Evolutionary conservation across 2,888 invertebrate species (phyloP), one percentile per base, ranked within the genome.

Genomic region (Hydrotaea diabolus): DNA sequence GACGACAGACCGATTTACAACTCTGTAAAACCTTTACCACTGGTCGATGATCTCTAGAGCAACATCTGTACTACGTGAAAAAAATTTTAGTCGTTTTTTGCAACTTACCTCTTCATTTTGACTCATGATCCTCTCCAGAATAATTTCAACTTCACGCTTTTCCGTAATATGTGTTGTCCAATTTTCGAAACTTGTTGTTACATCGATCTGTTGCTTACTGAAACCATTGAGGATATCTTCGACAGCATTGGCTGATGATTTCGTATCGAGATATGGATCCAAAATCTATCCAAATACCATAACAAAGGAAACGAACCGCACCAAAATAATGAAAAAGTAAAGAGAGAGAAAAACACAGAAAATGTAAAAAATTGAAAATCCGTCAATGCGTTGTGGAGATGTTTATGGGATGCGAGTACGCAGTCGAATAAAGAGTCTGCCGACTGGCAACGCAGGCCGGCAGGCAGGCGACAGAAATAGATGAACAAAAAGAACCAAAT

Each of bases 131-230:
- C 91, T 91, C 88, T 94, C 93, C 87, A 93, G 91, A 86, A 93
- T 91, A 82, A 93, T 92, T 88, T 93, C 91, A 76, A 93, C 91
- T 90, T 93, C 93, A 86, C 93, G 93, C 90, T 93, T 93, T 90
- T 94, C 94, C 79, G 94, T 93, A 85, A 96, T 93, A 85, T 94
- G 94, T 82, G 94, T 94, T 89, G 95, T 94, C 94, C 95, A 96
- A 90, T 94, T 94, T 90, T 96, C 95, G 94, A 96, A 95, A 90
- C 94, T 94, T 86, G 95, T 94, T 86, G 94, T 94, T 86, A 96
- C 93, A 88, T 93, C 93, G 88, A 94, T 92, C 92, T 95, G 95
- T 86, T 95, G 93, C 91, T 94, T 94, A 87, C 94, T 94, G 89
- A 96, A 94, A 87, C 94, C 94, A 89, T 95, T 95, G 91, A 96